Evolutionary conservation across 2,888 invertebrate species (phyloP).

Genomic region (Branchellion lobata): DNA sequence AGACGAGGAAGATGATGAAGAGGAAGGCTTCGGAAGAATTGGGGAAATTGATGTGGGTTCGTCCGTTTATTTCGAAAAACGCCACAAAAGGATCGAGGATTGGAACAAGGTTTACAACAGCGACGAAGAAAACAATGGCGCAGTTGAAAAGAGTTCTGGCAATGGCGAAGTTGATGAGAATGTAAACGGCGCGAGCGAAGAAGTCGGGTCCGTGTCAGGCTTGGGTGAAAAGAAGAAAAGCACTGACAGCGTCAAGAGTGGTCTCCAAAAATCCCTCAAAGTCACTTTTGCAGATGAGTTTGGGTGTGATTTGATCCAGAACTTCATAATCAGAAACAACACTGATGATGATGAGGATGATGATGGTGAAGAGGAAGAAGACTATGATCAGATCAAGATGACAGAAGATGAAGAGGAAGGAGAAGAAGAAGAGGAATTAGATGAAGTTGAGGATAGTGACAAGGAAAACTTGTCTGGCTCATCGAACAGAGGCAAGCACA

Average conservation of each 20-base stretch:
- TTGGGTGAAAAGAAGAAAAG: background rate
- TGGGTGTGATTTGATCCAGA: background rate
- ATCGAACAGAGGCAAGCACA: background rate
- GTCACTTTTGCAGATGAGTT: background rate
- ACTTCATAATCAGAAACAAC: background rate
- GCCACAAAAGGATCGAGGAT: background rate
- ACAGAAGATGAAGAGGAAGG: background rate
- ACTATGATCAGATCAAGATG: background rate
- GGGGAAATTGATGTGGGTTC: conserved; percentile 7
- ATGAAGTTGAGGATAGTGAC: conserved; percentile 3
- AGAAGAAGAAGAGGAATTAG: background rate
- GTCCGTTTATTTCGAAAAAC: background rate
- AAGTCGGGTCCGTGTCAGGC: too few species aligned
- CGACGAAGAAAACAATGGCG: background rate
- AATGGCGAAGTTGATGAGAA: background rate
- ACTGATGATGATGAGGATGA: background rate
- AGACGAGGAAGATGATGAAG: conserved; percentile 12
- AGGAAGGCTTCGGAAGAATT: background rate
- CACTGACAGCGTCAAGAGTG: background rate
- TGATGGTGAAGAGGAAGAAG: conserved; percentile 18
- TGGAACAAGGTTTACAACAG: conserved; percentile 17
- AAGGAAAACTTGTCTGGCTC: background rate
- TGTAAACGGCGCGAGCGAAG: background rate
- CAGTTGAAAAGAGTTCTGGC: background rate
- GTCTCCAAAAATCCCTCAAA: background rate